These are phyloP conservation scores for Melanotaenia maccullochi DNA, from an alignment of 2,797 vertebrate genomes.

Conservation along the genomic window DNA sequence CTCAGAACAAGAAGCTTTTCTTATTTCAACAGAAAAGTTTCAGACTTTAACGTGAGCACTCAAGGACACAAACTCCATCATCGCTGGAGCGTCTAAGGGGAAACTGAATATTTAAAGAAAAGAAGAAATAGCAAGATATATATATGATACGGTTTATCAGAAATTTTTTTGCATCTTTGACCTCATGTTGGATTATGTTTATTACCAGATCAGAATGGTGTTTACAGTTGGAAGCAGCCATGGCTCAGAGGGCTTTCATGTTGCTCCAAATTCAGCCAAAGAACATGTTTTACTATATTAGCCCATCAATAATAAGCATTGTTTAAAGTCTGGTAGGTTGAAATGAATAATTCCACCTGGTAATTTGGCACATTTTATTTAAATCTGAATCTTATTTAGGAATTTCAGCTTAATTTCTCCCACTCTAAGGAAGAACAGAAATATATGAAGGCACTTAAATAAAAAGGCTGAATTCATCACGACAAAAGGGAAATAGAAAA, in stretches of 20 bases:
- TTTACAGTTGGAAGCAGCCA: slow-evolving; percentile 38
- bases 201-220: slow-evolving; percentile 34
- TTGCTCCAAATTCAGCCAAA: slow-evolving; percentile 41
- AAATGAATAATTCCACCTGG: slow-evolving; percentile 6
- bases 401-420: background rate
- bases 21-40: slow-evolving; percentile 49
- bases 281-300: slow-evolving; percentile 31
- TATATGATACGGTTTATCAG: slow-evolving; percentile 24
- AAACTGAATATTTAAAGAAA: slow-evolving; percentile 6
- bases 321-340: slow-evolving; percentile 13
- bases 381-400: background rate
- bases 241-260: slow-evolving; percentile 39
- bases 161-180: slow-evolving; percentile 36
- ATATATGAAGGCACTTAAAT: slow-evolving; percentile 1
- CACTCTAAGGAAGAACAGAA: slow-evolving; percentile 2
- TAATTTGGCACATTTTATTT: background rate
- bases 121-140: slow-evolving; percentile 28
- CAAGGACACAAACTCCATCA: slow-evolving; percentile 35
- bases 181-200: slow-evolving; percentile 44
- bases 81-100: slow-evolving; percentile 37
- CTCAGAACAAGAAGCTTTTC: slow-evolving; percentile 53
- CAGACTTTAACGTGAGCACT: slow-evolving; percentile 29
- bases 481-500: slow-evolving; percentile 2
- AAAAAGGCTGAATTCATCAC: background rate
- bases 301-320: slow-evolving; percentile 7